These are phyloP conservation scores for Luperina nickerlii DNA, from an alignment of 2,888 invertebrate species.

Conservation along the genomic window DNA sequence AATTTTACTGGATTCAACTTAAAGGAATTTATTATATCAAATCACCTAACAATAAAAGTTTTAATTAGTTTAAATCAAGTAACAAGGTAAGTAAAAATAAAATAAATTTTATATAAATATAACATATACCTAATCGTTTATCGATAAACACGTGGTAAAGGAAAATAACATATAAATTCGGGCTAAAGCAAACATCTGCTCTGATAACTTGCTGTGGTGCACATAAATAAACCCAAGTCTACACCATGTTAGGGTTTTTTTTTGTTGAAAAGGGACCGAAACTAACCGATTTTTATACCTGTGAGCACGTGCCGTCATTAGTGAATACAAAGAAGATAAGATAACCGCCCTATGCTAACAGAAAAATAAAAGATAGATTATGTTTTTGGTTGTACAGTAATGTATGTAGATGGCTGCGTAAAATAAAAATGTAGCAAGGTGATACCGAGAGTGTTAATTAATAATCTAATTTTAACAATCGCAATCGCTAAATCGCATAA, in stretches of 20 bases:
- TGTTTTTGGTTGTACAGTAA: constrained; percentile 34
- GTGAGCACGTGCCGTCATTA: constrained; percentile 76
- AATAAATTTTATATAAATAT: constrained; percentile 55
- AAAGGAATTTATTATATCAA: background rate
- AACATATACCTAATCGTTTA: constrained; percentile 64
- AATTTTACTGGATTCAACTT: background rate
- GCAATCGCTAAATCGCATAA: background rate
- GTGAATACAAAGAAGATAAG: constrained; percentile 70
- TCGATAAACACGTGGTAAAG: constrained; percentile 69
- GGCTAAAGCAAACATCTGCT: constrained; percentile 74
- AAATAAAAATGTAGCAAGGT: constrained; percentile 14
- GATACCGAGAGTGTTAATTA: background rate
- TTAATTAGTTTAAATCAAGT: background rate
- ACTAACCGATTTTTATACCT: constrained; percentile 75
- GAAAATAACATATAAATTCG: constrained; percentile 68
- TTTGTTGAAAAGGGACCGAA: constrained; percentile 66
- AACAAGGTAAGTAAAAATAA: constrained; percentile 7
- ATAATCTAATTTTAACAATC: background rate
- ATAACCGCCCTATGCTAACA: constrained; percentile 68
- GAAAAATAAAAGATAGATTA: constrained; percentile 63
- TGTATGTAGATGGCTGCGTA: background rate
- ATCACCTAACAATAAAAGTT: background rate
- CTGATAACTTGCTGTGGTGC: constrained; percentile 68
- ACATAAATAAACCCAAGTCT: constrained; percentile 64
- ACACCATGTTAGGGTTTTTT: constrained; percentile 56